A percentile compares a stretch with the other conserved stretches of the same genome.
phyloP scores from a whole-genome alignment of 2,888 invertebrate genomes.

The Bugulina stolonifera region DNA sequence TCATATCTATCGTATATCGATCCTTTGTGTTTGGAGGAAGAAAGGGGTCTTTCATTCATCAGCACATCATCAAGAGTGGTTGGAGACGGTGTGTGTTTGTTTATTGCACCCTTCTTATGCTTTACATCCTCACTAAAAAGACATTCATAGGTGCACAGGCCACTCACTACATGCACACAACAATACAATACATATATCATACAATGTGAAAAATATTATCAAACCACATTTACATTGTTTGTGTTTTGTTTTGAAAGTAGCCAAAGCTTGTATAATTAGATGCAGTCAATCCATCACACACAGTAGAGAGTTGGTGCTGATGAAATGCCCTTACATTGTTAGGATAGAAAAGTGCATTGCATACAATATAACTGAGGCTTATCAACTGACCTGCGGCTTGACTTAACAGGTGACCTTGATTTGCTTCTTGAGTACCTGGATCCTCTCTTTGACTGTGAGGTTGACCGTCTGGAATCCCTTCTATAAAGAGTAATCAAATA shows the following conservation, averaged over 20 bases:
- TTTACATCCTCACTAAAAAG: too few species aligned
- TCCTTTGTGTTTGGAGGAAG: background rate
- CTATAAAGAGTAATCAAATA: too few species aligned
- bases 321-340: too few species aligned
- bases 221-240: too few species aligned
- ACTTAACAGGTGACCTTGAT: background rate
- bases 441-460: background rate
- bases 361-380: too few species aligned
- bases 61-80: conserved; percentile 22
- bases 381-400: background rate
- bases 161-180: too few species aligned
- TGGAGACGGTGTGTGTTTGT: background rate
- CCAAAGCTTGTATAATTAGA: background rate
- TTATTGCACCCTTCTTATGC: background rate
- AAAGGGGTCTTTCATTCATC: conserved; percentile 6
- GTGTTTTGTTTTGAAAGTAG: too few species aligned
- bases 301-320: too few species aligned
- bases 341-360: too few species aligned
- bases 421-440: background rate
- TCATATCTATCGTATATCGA: background rate
- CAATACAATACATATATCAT: too few species aligned
- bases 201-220: too few species aligned
- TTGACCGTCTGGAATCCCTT: background rate
- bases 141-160: too few species aligned
- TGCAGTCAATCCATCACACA: background rate